Evolutionary conservation across 2,888 invertebrate genomes (phyloP).

Genomic region (Dinocampus coccinellae): DNA sequence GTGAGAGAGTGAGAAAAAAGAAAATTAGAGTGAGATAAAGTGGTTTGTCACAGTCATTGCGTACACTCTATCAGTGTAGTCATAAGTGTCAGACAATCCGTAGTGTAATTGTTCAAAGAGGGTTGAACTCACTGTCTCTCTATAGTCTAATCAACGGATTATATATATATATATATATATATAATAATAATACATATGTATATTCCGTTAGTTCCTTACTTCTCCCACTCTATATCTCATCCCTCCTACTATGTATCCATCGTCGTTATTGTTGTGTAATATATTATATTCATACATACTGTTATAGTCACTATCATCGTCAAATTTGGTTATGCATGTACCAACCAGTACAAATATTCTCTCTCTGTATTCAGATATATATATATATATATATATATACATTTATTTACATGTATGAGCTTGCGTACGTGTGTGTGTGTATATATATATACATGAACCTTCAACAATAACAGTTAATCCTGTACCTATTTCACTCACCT

Average conservation of each 20-base stretch:
- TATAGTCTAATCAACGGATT: conserved; percentile 40
- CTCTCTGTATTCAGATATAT: conserved; percentile 14
- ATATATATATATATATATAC: conserved; percentile 13
- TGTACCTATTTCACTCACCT: conserved; percentile 30
- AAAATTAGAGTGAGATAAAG: conserved; percentile 6
- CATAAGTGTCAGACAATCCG: conserved; percentile 38
- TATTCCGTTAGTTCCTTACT: neutral
- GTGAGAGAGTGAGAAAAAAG: neutral
- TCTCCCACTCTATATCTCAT: no score
- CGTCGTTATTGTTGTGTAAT: neutral
- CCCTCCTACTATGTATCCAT: no score
- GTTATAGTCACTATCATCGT: conserved; percentile 19
- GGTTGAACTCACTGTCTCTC: conserved; percentile 28
- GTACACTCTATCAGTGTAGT: conserved; percentile 34
- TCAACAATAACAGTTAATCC: conserved; percentile 46
- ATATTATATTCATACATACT: conserved; percentile 22
- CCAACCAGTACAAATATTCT: neutral
- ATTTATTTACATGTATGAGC: conserved; percentile 16
- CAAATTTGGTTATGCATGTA: conserved; percentile 8
- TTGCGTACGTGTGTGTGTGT: neutral
- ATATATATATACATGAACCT: conserved; percentile 35
- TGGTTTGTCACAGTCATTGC: conserved; percentile 34
- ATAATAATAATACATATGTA: no score
- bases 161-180: conserved; percentile 32
- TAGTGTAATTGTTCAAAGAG: conserved; percentile 38